These are phyloP conservation scores for Penaeus japonicus DNA, from an alignment of 1,140 invertebrate genomes.

Conservation along the genomic window DNA sequence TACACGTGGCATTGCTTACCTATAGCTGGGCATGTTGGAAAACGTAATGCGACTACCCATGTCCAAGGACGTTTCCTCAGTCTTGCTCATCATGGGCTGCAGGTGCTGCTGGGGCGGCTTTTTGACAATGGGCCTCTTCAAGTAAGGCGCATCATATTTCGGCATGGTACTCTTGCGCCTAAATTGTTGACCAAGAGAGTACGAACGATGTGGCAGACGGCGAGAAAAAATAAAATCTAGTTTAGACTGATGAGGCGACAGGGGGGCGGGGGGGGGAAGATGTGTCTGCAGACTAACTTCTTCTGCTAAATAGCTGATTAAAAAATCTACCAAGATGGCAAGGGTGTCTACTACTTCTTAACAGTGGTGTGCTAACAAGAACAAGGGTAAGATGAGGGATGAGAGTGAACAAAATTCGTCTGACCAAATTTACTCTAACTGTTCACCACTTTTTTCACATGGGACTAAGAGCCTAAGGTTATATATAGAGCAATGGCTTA, in stretches of 20 bases:
- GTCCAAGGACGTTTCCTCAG: constrained; percentile 63
- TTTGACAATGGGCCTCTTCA: constrained; percentile 81
- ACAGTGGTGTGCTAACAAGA: constrained; percentile 16
- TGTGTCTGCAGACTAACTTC: not conserved
- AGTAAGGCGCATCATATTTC: constrained; percentile 85
- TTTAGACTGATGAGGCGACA: constrained; percentile 25
- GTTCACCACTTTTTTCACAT: not conserved
- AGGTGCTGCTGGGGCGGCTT: constrained; percentile 59
- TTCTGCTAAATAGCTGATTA: not conserved
- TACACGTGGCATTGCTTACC: constrained; percentile 67
- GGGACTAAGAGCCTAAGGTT: not conserved
- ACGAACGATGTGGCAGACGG: constrained; percentile 23
- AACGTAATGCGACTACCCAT: constrained; percentile 68
- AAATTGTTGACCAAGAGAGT: constrained; percentile 27
- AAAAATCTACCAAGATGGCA: not conserved
- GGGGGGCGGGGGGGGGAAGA: not conserved
- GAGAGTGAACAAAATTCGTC: constrained; percentile 6
- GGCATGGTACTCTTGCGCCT: constrained; percentile 87
- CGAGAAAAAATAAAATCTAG: constrained; percentile 32
- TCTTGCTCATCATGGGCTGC: constrained; percentile 66
- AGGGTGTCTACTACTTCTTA: constrained; percentile 27
- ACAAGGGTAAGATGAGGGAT: constrained; percentile 7
- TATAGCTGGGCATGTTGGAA: constrained; percentile 80
- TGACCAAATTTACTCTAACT: constrained; percentile 2
- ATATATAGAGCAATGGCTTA: not conserved